Conservation (phyloP, 1,140 invertebrate genomes). For the Bombus affinis region DNA sequence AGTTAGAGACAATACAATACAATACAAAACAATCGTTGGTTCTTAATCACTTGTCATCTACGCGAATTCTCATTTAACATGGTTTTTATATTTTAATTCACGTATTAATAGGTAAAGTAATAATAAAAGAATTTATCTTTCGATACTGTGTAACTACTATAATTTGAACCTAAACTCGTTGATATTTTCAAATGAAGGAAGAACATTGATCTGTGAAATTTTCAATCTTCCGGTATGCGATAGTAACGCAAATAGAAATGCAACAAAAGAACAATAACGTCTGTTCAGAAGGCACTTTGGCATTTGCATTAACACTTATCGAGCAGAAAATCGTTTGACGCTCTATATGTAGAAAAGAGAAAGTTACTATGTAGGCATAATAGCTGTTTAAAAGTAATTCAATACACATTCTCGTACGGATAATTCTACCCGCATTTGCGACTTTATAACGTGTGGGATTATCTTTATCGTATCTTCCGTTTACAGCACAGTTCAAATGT, state of each 20-base stretch:
- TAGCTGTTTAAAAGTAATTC: background rate
- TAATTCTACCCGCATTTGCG: background rate
- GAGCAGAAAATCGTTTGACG: conserved; percentile 11
- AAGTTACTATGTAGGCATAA: conserved; percentile 1
- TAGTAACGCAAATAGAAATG: no score
- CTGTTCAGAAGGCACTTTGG: background rate
- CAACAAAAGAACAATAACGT: background rate
- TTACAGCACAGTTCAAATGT: background rate
- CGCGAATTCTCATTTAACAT: no score
- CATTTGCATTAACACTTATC: background rate
- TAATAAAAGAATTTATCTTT: no score
- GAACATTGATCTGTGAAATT: background rate
- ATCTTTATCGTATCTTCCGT: background rate
- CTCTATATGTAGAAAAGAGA: conserved; percentile 41
- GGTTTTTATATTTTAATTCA: no score
- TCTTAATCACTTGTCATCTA: no score
- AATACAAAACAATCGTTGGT: no score
- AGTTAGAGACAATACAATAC: no score
- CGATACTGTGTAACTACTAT: no score
- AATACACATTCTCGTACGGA: background rate
- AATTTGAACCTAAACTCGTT: background rate
- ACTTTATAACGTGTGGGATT: no score
- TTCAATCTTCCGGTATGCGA: background rate
- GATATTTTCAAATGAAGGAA: background rate
- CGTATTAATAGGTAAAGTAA: no score